Conservation (phyloP, 2,888 invertebrate genomes). For the Eilema depressum region DNA sequence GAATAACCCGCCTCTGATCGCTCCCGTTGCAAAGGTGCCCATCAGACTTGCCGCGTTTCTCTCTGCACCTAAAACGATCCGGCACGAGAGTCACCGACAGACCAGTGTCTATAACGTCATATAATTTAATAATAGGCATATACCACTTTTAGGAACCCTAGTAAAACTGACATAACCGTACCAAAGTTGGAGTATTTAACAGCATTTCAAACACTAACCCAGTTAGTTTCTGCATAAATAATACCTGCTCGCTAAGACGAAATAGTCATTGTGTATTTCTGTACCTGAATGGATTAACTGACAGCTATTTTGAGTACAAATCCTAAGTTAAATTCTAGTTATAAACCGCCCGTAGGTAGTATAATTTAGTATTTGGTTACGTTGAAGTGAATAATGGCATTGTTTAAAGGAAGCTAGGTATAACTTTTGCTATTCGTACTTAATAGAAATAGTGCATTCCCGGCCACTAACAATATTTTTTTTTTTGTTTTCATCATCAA, state of each 20-base stretch:
- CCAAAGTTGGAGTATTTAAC: not conserved
- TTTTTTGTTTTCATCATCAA: too few species aligned
- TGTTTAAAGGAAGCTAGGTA: not conserved
- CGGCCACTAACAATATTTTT: too few species aligned
- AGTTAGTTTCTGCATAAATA: constrained; percentile 9
- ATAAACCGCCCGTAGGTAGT: not conserved
- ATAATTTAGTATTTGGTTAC: not conserved
- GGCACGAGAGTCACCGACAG: too few species aligned
- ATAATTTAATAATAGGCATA: too few species aligned
- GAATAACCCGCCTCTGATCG: too few species aligned
- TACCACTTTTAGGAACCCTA: not conserved
- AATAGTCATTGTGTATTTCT: constrained; percentile 9
- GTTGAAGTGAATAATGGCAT: not conserved
- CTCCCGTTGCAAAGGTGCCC: too few species aligned
- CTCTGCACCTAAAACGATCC: too few species aligned
- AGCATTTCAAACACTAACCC: not conserved
- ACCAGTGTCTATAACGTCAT: too few species aligned
- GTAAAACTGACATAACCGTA: not conserved
- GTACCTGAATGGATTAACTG: constrained; percentile 4
- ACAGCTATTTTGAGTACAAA: constrained; percentile 1
- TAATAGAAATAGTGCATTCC: too few species aligned
- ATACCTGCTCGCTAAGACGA: not conserved
- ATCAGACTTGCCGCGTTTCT: too few species aligned
- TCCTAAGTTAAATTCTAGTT: not conserved
- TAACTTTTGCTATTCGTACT: too few species aligned